Evolutionary conservation across 2,113 vertebrate species (phyloP), one percentile per base, ranked within the genome.

Genomic region (Cavia aperea): DNA sequence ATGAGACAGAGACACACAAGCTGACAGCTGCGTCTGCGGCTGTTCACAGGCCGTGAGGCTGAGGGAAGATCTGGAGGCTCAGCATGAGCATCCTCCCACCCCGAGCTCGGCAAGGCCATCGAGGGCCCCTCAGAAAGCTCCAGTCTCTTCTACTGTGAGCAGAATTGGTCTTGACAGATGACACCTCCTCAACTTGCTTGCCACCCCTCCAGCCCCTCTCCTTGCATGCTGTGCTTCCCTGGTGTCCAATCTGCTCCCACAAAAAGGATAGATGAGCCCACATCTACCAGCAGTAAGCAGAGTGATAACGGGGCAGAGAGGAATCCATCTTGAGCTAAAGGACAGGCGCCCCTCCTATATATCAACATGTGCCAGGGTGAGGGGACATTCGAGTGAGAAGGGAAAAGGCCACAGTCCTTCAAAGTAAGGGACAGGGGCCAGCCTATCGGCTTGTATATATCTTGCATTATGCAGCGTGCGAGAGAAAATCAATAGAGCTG

Each of bases 401-500:
- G 90, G 56, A 29, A 62, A 89, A 93, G 94, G 82, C 90, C 91
- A 90, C 29, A 4, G 88, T 58, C 92, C 82, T 93, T 96, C 88
- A 21, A 23, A 93, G 90, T 33, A 83, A 56, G 95, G 96, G 91
- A 49, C 81, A 79, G 85, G 92, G 95, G 87, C 91, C 54, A 56
- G 93, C 90, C 92, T 90, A 26, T 82, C 4, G 0, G 93, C 90
- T 94, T 43, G 78, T 91, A 19, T 29, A 0, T 83, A 81, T 95
- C 95, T 58, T 13, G 81, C 65, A 43, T 97, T 95, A 94, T 94
- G 73, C 60, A 89, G 92, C 0, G 1, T 60, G 10, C 33, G 94
- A 94, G 87, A 89, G 94, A 56, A 94, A 96, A 96, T 89, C 90
- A 79, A 95, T 95, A 93, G 93, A 77, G 78, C 91, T 95, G 96